Percentiles rank a stretch among this genome's conserved stretches.
These are phyloP conservation scores for Erebia aethiops DNA, from an alignment of 2,888 invertebrate genomes.

Conservation along the genomic window DNA sequence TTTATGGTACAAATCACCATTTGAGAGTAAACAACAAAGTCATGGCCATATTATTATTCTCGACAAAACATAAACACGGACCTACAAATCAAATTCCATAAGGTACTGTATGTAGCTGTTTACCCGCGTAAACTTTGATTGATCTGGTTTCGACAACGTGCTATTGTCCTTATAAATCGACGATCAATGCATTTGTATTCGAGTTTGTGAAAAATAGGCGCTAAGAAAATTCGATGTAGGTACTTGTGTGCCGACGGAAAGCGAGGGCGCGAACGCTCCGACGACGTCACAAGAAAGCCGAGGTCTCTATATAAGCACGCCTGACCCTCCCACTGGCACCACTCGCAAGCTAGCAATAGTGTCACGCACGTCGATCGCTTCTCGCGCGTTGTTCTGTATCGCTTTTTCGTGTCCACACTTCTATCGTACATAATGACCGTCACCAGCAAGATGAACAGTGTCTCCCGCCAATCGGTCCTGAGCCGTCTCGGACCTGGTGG, in stretches of 20 bases:
- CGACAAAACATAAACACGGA: neutral
- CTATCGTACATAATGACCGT: constrained; percentile 72
- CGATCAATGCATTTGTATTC: constrained; percentile 55
- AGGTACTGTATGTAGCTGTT: neutral
- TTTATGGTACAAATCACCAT: neutral
- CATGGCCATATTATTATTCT: constrained; percentile 5
- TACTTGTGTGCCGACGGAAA: constrained; percentile 48
- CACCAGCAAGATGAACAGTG: constrained; percentile 81
- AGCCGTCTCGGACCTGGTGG: constrained; percentile 78
- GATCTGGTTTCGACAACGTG: constrained; percentile 36
- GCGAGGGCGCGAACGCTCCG: constrained; percentile 52
- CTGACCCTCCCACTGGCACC: constrained; percentile 71
- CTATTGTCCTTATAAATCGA: constrained; percentile 46
- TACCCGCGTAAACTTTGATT: neutral
- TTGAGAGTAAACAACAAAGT: neutral
- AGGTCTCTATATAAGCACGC: constrained; percentile 74
- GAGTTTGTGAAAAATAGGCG: constrained; percentile 60
- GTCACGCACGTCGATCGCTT: constrained; percentile 62
- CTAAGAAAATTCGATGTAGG: constrained; percentile 64
- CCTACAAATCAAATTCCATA: neutral
- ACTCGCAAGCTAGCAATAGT: constrained; percentile 69
- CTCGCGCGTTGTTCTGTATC: constrained; percentile 56
- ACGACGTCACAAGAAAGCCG: constrained; percentile 77
- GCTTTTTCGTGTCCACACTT: constrained; percentile 64
- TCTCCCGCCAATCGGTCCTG: constrained; percentile 77